These are phyloP conservation scores for Muscicapa comitata DNA, from an alignment of 2,797 vertebrate genomes.

Conservation along the genomic window DNA sequence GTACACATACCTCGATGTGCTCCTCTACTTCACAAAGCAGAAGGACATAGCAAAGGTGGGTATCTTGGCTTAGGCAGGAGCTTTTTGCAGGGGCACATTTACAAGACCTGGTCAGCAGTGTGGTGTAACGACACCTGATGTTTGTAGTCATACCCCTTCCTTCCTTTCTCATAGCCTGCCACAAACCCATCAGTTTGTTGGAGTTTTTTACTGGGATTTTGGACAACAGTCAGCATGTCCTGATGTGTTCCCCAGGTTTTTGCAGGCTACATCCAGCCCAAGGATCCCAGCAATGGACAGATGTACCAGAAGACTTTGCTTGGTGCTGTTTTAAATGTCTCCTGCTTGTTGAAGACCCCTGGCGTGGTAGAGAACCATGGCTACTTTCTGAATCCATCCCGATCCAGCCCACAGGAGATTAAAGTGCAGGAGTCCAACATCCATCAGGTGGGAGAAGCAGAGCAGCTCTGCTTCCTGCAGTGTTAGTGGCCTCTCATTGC, in stretches of 20 bases:
- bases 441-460: constrained; percentile 84
- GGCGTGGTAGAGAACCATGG: constrained; percentile 93
- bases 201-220: neutral
- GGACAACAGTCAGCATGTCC: neutral
- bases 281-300: constrained; percentile 90
- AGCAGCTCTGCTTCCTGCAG: accelerated
- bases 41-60: constrained; percentile 90
- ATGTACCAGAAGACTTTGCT: constrained; percentile 95
- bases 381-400: constrained; percentile 93
- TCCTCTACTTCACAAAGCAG: constrained; percentile 92
- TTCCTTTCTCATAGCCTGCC: neutral
- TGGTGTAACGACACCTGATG: accelerated
- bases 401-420: constrained; percentile 93
- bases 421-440: constrained; percentile 97
- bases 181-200: neutral
- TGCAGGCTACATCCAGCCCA: constrained; percentile 91
- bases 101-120: too few species aligned
- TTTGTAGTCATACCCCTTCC: accelerated
- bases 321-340: constrained; percentile 86
- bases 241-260: constrained; percentile 79
- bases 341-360: constrained; percentile 93
- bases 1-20: constrained; percentile 89
- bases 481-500: neutral
- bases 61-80: neutral
- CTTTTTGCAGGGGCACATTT: accelerated